Percentiles rank a stretch among this genome's conserved stretches.
Conservation (phyloP, 2,888 invertebrate species). For the Conus canariensis region DNA sequence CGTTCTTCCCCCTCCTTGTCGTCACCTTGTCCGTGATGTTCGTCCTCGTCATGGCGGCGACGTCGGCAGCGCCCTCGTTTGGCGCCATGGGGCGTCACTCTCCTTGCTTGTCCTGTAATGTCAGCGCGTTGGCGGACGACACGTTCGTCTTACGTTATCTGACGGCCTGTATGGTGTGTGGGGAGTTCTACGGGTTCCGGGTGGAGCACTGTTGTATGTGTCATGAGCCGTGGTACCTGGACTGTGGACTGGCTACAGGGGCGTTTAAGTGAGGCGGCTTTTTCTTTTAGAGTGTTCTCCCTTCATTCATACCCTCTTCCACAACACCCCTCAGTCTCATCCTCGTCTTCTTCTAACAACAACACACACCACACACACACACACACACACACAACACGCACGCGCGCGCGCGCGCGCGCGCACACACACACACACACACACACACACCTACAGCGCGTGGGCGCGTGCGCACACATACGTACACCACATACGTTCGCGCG, state of each 20-base stretch:
- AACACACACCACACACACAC: too few species aligned
- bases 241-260: constrained; percentile 30
- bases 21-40: background rate
- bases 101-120: constrained; percentile 32
- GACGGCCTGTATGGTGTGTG: constrained; percentile 40
- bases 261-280: background rate
- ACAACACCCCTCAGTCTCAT: too few species aligned
- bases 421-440: too few species aligned
- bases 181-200: constrained; percentile 37
- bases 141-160: constrained; percentile 37
- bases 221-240: constrained; percentile 25
- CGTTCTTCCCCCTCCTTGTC: background rate
- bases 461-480: too few species aligned
- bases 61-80: background rate
- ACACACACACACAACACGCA: too few species aligned
- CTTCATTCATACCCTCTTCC: too few species aligned
- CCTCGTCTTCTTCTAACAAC: too few species aligned
- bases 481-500: too few species aligned
- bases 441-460: too few species aligned
- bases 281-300: too few species aligned
- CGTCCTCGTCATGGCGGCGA: background rate
- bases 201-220: constrained; percentile 47
- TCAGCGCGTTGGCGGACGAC: constrained; percentile 20
- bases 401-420: too few species aligned
- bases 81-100: background rate